A percentile compares a stretch with the other conserved stretches of the same genome.
These are phyloP conservation scores for Bombus vancouverensis DNA, from an alignment of 1,140 invertebrate genomes.

Conservation along the genomic window DNA sequence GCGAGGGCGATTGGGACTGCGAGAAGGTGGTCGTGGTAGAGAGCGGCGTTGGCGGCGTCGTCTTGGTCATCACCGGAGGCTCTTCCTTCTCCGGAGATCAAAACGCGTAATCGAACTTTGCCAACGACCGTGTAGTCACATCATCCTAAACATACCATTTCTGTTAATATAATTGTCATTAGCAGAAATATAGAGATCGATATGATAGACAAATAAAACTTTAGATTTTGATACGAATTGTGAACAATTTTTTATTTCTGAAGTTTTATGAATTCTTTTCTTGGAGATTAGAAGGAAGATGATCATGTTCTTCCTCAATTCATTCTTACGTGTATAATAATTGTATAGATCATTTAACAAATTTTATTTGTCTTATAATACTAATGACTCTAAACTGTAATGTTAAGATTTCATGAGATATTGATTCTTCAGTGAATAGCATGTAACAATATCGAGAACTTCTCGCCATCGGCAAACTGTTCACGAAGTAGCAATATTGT, in stretches of 20 bases:
- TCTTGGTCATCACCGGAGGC: slow-evolving; percentile 63
- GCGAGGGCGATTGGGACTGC: slow-evolving; percentile 70
- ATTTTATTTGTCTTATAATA: background rate
- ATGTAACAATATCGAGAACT: background rate
- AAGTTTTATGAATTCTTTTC: background rate
- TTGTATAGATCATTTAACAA: background rate
- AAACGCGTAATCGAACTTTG: slow-evolving; percentile 91
- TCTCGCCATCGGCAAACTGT: background rate
- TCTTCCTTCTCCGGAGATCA: slow-evolving; percentile 84
- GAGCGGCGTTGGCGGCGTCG: slow-evolving; percentile 66
- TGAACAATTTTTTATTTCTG: background rate
- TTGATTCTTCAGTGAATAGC: background rate
- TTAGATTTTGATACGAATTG: background rate
- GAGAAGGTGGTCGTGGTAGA: slow-evolving; percentile 69
- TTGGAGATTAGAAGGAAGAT: background rate
- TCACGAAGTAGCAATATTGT: too few species aligned
- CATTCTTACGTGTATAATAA: too few species aligned
- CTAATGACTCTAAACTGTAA: too few species aligned
- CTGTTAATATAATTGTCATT: background rate
- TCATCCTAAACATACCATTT: slow-evolving; percentile 84
- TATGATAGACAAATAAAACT: background rate
- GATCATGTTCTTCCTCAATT: too few species aligned
- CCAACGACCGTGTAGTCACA: slow-evolving; percentile 90
- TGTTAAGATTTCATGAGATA: too few species aligned
- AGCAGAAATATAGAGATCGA: background rate